Percentiles rank a stretch among this genome's conserved stretches.
Conservation (phyloP, 1,140 invertebrate genomes). For the Drosophila eugracilis region DNA sequence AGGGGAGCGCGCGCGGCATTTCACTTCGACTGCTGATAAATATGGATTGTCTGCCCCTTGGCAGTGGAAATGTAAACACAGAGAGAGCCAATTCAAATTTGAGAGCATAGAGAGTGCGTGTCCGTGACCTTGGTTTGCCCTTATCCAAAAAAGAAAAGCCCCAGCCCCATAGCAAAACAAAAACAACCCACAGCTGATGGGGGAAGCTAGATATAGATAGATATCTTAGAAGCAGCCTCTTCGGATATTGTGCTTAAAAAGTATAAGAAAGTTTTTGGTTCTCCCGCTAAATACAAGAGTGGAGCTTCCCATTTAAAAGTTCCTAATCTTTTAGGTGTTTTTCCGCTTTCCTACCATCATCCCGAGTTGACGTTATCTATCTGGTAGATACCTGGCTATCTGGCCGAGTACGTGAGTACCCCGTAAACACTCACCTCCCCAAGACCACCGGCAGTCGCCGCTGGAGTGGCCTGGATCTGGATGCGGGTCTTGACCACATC, state of each 20-base stretch:
- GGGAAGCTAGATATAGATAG: neutral
- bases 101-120: constrained; percentile 8
- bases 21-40: constrained; percentile 30
- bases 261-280: neutral
- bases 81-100: neutral
- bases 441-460: constrained; percentile 51
- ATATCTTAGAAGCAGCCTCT: neutral
- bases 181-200: constrained; percentile 19
- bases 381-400: no score
- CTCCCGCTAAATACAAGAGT: no score
- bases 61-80: constrained; percentile 32
- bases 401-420: no score
- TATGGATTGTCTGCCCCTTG: constrained; percentile 16
- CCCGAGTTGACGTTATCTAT: no score
- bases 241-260: neutral
- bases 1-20: neutral
- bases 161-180: constrained; percentile 2
- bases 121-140: constrained; percentile 51
- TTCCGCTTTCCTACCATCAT: no score
- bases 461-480: constrained; percentile 88
- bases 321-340: no score
- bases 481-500: constrained; percentile 96
- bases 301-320: no score
- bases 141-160: constrained; percentile 3
- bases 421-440: constrained; percentile 56